Evolutionary conservation across 2,113 vertebrate species (phyloP).

Genomic region (Egretta garzetta): DNA sequence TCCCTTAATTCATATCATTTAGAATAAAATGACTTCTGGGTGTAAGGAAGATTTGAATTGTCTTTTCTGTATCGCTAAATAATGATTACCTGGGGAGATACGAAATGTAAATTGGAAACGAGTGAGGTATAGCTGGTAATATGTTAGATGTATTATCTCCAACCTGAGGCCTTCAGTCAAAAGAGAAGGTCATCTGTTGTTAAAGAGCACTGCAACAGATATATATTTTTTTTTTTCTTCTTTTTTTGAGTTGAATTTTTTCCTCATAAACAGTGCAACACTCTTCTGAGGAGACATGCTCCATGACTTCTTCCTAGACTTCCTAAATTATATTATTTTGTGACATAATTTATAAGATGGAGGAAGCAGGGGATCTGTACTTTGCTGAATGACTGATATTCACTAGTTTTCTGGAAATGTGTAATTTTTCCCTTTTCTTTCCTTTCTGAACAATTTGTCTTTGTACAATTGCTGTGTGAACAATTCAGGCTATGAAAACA

Average conservation of each 20-base stretch:
- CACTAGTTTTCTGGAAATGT: background rate
- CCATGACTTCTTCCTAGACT: background rate
- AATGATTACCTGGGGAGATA: background rate
- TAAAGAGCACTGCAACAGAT: background rate
- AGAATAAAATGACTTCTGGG: background rate
- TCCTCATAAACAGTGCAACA: background rate
- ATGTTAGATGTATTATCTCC: background rate
- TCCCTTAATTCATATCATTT: background rate
- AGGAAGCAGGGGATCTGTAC: background rate
- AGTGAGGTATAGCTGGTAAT: background rate
- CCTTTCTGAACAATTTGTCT: background rate
- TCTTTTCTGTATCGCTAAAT: background rate
- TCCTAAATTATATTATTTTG: background rate
- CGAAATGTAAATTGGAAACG: background rate
- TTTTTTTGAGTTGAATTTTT: background rate
- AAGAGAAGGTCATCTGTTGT: background rate
- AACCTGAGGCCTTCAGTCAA: background rate
- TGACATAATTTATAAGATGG: background rate
- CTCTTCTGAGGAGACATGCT: background rate
- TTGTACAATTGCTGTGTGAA: background rate
- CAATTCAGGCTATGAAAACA: background rate
- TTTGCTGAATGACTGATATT: background rate
- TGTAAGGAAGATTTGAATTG: background rate
- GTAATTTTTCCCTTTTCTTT: background rate
- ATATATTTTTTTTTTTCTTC: background rate